These are phyloP conservation scores for Ancistrus triradiatus DNA, from an alignment of 2,113 vertebrate species.

Conservation along the genomic window DNA sequence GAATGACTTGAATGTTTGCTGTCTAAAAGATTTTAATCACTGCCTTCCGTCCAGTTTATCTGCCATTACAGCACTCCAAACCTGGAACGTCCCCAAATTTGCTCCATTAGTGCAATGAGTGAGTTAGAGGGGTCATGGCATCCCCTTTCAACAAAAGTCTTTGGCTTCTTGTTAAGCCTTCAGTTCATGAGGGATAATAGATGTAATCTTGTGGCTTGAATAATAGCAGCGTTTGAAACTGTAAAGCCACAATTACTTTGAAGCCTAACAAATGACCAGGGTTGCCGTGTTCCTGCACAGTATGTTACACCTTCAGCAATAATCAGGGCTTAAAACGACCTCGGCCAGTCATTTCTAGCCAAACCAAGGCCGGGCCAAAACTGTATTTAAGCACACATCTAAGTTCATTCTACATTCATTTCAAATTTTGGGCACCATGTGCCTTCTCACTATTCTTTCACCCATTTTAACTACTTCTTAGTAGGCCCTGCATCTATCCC, in stretches of 20 bases:
- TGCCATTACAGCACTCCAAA: background rate
- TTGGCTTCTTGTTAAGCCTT: background rate
- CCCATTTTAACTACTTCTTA: no score
- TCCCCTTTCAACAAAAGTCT: conserved; percentile 14
- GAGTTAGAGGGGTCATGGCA: conserved; percentile 13
- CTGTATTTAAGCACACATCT: no score
- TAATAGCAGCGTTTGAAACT: background rate
- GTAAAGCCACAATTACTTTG: background rate
- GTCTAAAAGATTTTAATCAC: conserved; percentile 8
- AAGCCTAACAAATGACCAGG: background rate
- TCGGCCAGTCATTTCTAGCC: no score
- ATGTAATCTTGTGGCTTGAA: background rate
- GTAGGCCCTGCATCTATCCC: no score
- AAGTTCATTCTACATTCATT: no score
- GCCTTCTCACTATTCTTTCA: no score
- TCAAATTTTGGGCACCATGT: no score
- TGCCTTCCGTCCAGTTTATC: background rate
- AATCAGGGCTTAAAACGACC: no score
- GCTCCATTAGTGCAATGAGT: conserved; percentile 17
- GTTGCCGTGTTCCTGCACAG: no score
- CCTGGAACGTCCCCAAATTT: conserved; percentile 23
- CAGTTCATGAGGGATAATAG: conserved; percentile 4
- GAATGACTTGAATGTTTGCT: background rate
- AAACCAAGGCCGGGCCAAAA: no score
- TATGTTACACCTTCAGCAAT: no score